Evolutionary conservation across 2,888 invertebrate species (phyloP), one percentile per base, ranked within the genome.

Genomic region (Pristionchus fissidentatus): DNA sequence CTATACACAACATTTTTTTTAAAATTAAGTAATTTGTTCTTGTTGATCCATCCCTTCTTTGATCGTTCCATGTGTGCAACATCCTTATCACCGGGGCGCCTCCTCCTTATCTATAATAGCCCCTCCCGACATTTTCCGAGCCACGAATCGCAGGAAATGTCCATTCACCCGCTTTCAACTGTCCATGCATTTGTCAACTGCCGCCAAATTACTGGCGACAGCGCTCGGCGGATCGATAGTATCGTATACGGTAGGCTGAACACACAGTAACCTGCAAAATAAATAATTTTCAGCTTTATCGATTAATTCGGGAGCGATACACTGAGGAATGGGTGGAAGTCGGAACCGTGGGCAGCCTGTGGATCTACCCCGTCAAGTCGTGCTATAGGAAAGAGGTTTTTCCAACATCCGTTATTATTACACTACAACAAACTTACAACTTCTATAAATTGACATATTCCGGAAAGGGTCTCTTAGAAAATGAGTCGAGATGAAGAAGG

Each of bases 301-400:
- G 70, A 41, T 41, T 15, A 0, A n/a, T 70, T 1, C 41, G 38
- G 22, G 5, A 1, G 41, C 70, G 41, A 3, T n/a, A n/a, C 43
- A 70, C 1, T 7, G 19, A 35, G 1, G 73, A 49, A 22, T 77
- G 75, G 75, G 29, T 77, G 5, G 29, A 26, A 19, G 75, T 77
- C 19, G 75, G 75, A 46, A 46, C 32, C 19, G 49, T 77, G 35
- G 49, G 49, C 26, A 8, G 49, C 0, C 75, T 77, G 1, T 49
- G 49, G 49, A 77, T 77, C 15, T 77, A 77, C 49, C 75, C 75
- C 26, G 49, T 77, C 8, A 77, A 77, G 49, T 77, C 75, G 22
- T 77, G 75, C 75, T 77, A 77, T 49, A 46, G 75, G 0, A 29
- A 49, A 32, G 75, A 77, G 49, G 75, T 77, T n/a, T n/a, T n/a